phyloP scores from a whole-genome alignment of 2,888 invertebrate genomes.

The Synergus japonicus region DNA sequence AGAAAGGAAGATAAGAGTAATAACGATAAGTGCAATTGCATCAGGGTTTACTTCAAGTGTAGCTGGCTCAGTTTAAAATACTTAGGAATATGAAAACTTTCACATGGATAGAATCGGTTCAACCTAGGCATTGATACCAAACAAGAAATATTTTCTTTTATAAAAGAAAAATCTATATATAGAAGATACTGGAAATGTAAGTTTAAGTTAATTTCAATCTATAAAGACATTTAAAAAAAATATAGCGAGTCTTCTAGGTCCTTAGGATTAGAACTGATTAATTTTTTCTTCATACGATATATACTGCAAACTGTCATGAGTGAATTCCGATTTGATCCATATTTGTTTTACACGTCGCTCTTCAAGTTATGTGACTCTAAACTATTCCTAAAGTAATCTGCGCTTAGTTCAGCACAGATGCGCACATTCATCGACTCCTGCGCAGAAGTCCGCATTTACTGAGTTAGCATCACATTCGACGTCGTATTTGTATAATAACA shows the following conservation, averaged over 20 bases:
- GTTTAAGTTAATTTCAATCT: too few relatives aligned
- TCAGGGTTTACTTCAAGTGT: conserved; percentile 7
- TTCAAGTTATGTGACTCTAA: conserved; percentile 1
- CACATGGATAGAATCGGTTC: neutral
- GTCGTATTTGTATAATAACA: conserved; percentile 19
- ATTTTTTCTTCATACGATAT: neutral
- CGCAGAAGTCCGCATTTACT: conserved; percentile 46
- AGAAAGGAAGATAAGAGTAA: conserved; percentile 11
- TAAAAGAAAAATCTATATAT: neutral
- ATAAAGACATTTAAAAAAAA: too few relatives aligned
- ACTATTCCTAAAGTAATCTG: conserved; percentile 24
- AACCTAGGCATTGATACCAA: too few relatives aligned
- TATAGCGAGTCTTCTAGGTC: too few relatives aligned
- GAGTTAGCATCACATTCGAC: conserved; percentile 29
- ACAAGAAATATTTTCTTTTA: too few relatives aligned
- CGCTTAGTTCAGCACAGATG: conserved; percentile 43
- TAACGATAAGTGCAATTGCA: conserved; percentile 30
- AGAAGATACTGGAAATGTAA: neutral
- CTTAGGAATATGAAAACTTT: neutral
- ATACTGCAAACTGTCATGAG: neutral
- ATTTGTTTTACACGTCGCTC: neutral
- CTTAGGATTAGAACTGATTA: neutral
- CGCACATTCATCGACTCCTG: conserved; percentile 54
- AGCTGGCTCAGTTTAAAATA: conserved; percentile 25
- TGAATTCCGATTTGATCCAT: conserved; percentile 14